Conservation (phyloP, 2,797 vertebrate species). For the Thalassophryne amazonica region DNA sequence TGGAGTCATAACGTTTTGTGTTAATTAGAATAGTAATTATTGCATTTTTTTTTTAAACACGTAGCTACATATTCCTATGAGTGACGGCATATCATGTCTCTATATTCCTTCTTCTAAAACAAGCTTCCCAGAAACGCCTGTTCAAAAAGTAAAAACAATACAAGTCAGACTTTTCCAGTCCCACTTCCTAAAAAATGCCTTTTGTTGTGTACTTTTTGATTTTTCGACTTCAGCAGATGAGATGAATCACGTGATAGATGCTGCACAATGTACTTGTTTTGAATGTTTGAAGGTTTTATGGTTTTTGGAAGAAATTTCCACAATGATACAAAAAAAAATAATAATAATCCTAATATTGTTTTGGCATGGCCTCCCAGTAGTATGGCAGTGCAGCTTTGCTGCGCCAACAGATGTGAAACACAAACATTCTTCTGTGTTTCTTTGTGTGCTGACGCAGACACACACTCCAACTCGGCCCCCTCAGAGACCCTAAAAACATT, state of each 20-base stretch:
- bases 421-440: constrained; percentile 28
- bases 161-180: constrained; percentile 3
- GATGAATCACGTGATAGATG: constrained; percentile 25
- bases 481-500: constrained; percentile 71
- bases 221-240: constrained; percentile 1
- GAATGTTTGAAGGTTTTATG: constrained; percentile 1
- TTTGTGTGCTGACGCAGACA: constrained; percentile 2
- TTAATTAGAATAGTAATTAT: no score
- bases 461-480: no score
- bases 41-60: not conserved
- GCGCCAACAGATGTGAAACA: constrained; percentile 38
- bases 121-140: constrained; percentile 2
- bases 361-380: constrained; percentile 51
- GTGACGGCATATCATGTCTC: no score
- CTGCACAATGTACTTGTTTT: constrained; percentile 4
- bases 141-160: not conserved
- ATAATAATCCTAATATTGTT: constrained; percentile 65
- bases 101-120: no score
- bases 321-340: constrained; percentile 39
- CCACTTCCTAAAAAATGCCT: constrained; percentile 7
- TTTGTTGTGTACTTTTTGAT: constrained; percentile 28
- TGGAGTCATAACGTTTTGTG: no score
- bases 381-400: constrained; percentile 32
- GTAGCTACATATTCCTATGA: no score
- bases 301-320: constrained; percentile 27